Percentiles rank a stretch among this genome's conserved stretches.
These are phyloP conservation scores for Hetaerina titia DNA, from an alignment of 2,888 invertebrate species.

Conservation along the genomic window DNA sequence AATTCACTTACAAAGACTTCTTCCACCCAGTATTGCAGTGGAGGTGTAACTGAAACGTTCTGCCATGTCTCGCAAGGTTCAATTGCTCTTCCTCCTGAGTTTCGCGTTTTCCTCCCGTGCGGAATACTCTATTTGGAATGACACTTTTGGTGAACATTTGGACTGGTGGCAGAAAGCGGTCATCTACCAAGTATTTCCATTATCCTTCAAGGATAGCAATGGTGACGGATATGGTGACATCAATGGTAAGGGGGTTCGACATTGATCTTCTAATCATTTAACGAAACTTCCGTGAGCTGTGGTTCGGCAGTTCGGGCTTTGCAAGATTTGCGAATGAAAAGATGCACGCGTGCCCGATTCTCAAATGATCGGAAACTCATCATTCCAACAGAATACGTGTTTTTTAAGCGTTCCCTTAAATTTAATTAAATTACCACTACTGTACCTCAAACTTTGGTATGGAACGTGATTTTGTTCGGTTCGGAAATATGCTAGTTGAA, in stretches of 20 bases:
- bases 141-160: conserved; percentile 71
- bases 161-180: conserved; percentile 79
- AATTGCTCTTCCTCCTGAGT: background rate
- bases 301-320: too few species aligned
- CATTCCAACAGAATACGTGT: too few species aligned
- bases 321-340: too few species aligned
- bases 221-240: conserved; percentile 79
- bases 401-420: too few species aligned
- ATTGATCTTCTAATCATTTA: too few species aligned
- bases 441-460: background rate
- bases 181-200: conserved; percentile 78
- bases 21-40: background rate
- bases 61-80: background rate
- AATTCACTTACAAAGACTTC: background rate
- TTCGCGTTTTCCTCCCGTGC: background rate
- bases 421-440: too few species aligned
- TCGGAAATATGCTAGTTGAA: background rate
- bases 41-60: background rate
- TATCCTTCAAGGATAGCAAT: conserved; percentile 78
- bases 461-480: background rate
- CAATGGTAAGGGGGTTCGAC: conserved; percentile 73
- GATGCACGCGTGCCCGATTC: too few species aligned
- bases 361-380: too few species aligned
- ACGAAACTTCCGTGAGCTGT: too few species aligned
- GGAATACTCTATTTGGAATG: background rate